Evolutionary conservation across 2,797 vertebrate species (phyloP).

Genomic region (Synanceia verrucosa): DNA sequence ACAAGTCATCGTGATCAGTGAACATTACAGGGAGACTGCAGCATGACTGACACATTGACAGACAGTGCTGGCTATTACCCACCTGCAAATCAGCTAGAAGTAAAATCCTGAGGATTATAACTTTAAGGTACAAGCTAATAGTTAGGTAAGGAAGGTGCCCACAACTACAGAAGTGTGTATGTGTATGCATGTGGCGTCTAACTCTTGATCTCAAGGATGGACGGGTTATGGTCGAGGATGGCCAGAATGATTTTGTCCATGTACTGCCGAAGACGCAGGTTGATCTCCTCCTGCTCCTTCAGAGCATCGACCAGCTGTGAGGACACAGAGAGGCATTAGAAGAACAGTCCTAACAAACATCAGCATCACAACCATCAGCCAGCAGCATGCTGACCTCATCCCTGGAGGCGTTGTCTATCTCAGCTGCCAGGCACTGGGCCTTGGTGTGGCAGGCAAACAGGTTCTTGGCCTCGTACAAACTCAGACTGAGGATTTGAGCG

Average conservation of each 20-base stretch:
- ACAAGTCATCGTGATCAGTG: no score
- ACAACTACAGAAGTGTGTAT: conserved; percentile 13
- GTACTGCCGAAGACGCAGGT: conserved; percentile 93
- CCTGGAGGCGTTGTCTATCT: conserved; percentile 96
- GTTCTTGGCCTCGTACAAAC: conserved; percentile 96
- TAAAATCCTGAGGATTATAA: conserved; percentile 14
- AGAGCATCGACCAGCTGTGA: conserved; percentile 93
- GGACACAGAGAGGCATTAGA: not conserved
- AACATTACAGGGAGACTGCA: not conserved
- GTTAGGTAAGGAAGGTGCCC: not conserved
- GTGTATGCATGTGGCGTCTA: conserved; percentile 63
- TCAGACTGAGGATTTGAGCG: conserved; percentile 96
- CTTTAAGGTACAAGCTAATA: not conserved
- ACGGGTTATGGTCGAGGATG: conserved; percentile 96
- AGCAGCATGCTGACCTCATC: conserved; percentile 88
- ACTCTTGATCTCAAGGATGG: conserved; percentile 96
- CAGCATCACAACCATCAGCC: not conserved
- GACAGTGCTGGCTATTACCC: not conserved
- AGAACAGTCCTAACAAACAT: not conserved
- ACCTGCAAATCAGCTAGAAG: not conserved
- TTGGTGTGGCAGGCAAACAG: conserved; percentile 95
- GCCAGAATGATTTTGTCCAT: conserved; percentile 99
- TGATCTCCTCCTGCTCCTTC: conserved; percentile 97
- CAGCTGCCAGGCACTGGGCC: conserved; percentile 96
- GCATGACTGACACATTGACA: not conserved